These are phyloP conservation scores for Nebria ingens DNA, from an alignment of 1,140 invertebrate species.

Conservation along the genomic window DNA sequence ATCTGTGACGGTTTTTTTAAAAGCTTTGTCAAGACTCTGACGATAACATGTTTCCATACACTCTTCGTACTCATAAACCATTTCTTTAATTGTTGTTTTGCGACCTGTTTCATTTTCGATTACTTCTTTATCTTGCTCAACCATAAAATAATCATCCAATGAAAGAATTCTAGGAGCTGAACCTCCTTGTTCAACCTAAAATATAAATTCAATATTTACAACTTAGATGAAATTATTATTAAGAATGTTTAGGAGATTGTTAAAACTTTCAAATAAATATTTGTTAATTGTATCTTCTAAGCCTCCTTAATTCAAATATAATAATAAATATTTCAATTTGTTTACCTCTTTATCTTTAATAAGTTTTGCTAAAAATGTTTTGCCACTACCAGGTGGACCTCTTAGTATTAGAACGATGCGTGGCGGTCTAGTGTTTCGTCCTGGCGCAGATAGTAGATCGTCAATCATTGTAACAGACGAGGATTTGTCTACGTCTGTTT, in stretches of 20 bases:
- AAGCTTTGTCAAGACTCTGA: conserved; percentile 75
- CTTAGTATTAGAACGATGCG: conserved; percentile 83
- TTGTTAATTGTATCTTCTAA: not conserved
- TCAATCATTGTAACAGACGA: conserved; percentile 55
- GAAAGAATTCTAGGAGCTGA: conserved; percentile 80
- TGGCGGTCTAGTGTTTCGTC: conserved; percentile 59
- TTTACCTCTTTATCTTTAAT: conserved; percentile 65
- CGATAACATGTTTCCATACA: conserved; percentile 73
- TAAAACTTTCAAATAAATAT: not conserved
- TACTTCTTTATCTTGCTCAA: conserved; percentile 74
- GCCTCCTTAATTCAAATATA: conserved; percentile 21
- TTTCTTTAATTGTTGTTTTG: conserved; percentile 53
- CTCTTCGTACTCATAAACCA: conserved; percentile 87
- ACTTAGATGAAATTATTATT: not conserved
- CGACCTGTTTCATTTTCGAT: conserved; percentile 70
- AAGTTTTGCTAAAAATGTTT: conserved; percentile 76
- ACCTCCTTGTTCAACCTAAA: conserved; percentile 62
- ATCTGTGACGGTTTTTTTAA: conserved; percentile 84
- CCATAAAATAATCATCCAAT: conserved; percentile 93
- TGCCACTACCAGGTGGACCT: conserved; percentile 83
- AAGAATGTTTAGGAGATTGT: not conserved
- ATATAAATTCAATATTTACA: too few relatives aligned
- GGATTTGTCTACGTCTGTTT: conserved; percentile 15
- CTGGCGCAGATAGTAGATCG: conserved; percentile 67
- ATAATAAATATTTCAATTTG: conserved; percentile 40